phyloP scores from a whole-genome alignment of 1,140 invertebrate species.

The Heterodera carotae region DNA sequence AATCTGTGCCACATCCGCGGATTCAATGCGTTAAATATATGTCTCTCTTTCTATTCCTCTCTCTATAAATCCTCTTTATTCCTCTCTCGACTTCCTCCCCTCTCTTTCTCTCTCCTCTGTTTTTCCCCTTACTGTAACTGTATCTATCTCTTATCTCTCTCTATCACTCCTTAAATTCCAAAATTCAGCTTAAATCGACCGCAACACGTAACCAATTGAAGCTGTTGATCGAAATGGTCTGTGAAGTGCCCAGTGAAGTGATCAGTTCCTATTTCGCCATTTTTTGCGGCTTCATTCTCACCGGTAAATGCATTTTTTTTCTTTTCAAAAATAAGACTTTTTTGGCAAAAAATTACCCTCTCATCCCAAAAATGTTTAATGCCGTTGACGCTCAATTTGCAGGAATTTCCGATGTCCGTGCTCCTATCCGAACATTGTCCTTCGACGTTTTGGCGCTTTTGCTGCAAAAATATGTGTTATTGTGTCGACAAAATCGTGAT shows the following conservation, averaged over 20 bases:
- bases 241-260: conserved; percentile 11
- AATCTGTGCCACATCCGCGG: no score
- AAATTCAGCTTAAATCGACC: conserved; percentile 17
- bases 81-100: no score
- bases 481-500: conserved; percentile 19
- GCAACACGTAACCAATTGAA: conserved; percentile 19
- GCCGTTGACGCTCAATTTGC: neutral
- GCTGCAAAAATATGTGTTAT: conserved; percentile 8
- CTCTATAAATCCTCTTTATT: no score
- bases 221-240: conserved; percentile 13
- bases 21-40: no score
- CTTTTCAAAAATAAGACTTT: no score
- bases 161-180: no score
- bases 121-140: no score
- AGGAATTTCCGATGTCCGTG: conserved; percentile 19
- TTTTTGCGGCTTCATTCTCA: conserved; percentile 14
- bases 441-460: conserved; percentile 16
- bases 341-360: neutral
- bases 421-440: neutral
- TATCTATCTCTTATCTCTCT: no score
- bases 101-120: no score
- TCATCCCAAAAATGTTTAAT: neutral
- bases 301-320: neutral
- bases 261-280: conserved; percentile 24
- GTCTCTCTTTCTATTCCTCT: no score